Evolutionary conservation across 2,797 vertebrate genomes (phyloP).

Genomic region (Pteropus rufus): DNA sequence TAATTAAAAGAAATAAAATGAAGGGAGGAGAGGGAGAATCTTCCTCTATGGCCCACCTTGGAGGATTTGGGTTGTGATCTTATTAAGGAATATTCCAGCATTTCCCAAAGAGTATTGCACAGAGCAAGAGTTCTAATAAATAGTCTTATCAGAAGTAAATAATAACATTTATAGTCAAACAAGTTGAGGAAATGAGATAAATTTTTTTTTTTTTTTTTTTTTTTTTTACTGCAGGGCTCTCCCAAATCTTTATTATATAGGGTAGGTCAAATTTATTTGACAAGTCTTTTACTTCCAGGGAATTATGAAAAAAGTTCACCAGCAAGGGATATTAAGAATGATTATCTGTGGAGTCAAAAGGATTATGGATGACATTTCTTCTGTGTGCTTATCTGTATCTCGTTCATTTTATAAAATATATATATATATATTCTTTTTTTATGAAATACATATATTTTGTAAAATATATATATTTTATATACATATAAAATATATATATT

Average conservation of each 20-base stretch:
- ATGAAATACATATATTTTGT: no score
- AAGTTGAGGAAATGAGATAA: not conserved
- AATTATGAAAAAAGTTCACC: not conserved
- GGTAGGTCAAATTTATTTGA: not conserved
- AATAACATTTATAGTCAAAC: not conserved
- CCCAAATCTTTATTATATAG: not conserved
- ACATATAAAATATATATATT: not conserved
- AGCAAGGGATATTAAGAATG: not conserved
- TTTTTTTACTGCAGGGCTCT: not conserved
- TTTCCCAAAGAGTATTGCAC: no score
- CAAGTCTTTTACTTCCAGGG: not conserved
- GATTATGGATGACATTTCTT: not conserved
- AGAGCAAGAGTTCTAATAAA: not conserved
- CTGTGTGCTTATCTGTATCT: not conserved
- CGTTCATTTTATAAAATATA: not conserved
- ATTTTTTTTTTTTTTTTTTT: not conserved
- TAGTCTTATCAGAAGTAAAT: not conserved
- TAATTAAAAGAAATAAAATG: not conserved
- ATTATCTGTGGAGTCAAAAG: not conserved
- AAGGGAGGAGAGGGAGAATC: not conserved
- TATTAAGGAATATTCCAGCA: not conserved
- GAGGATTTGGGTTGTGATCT: not conserved
- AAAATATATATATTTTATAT: no score
- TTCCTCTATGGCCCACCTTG: not conserved
- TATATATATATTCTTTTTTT: no score